Percentiles rank a stretch among this genome's conserved stretches.
These are phyloP conservation scores for Dissostichus mawsoni DNA, from an alignment of 2,113 vertebrate species.

Conservation along the genomic window DNA sequence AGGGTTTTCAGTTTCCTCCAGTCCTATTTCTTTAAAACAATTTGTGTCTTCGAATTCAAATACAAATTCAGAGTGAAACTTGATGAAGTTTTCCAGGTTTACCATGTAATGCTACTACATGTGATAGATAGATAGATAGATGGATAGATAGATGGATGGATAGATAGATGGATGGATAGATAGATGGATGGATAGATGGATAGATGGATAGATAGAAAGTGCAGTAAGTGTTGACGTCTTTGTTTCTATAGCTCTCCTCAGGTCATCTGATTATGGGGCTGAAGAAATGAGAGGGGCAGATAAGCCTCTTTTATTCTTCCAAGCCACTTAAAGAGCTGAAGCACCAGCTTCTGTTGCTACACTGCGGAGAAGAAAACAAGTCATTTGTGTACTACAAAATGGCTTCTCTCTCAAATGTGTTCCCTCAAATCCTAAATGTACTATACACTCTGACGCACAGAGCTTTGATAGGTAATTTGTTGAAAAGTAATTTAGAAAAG, in stretches of 20 bases:
- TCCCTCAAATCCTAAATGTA: slow-evolving; percentile 16
- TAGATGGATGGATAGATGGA: slow-evolving; percentile 7
- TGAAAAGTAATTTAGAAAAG: not conserved
- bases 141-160: slow-evolving; percentile 1
- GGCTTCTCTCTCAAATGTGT: slow-evolving; percentile 62
- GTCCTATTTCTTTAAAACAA: not conserved
- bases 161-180: slow-evolving; percentile 34
- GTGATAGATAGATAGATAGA: slow-evolving; percentile 11
- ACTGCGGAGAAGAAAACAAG: slow-evolving; percentile 67
- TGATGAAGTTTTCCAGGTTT: not conserved
- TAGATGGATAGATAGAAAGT: slow-evolving; percentile 6
- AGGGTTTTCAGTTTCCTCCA: slow-evolving; percentile 7
- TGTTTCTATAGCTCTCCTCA: slow-evolving; percentile 45
- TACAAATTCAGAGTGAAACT: not conserved
- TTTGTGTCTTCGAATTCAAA: not conserved
- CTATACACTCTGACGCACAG: not conserved
- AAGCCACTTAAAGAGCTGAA: slow-evolving; percentile 79
- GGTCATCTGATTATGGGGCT: slow-evolving; percentile 72
- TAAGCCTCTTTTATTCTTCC: slow-evolving; percentile 82
- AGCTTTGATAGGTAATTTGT: not conserved
- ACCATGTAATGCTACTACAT: not conserved
- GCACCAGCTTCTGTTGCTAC: slow-evolving; percentile 70
- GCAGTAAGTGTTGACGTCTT: no score
- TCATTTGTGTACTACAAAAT: slow-evolving; percentile 66
- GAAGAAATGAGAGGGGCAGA: slow-evolving; percentile 75